phyloP scores from a whole-genome alignment of 1,140 invertebrate species.

The Drosophila mojavensis region DNA sequence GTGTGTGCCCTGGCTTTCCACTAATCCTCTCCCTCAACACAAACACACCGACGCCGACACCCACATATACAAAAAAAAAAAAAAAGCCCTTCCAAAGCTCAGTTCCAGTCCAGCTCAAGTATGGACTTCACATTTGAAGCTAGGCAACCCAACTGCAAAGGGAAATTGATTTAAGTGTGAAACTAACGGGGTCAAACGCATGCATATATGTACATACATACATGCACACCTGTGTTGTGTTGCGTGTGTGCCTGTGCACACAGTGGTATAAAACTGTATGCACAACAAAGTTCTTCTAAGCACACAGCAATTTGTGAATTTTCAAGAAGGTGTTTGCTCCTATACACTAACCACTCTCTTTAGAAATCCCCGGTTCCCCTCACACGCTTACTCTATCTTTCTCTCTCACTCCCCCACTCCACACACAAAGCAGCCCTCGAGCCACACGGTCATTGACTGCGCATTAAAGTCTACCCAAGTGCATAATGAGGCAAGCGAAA shows the following conservation, averaged over 20 bases:
- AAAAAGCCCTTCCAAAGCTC: conserved; percentile 1
- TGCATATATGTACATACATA: background rate
- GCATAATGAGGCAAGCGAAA: conserved; percentile 44
- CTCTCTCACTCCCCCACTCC: background rate
- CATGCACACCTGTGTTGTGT: background rate
- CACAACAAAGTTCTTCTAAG: background rate
- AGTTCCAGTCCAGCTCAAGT: conserved; percentile 3
- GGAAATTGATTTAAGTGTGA: conserved; percentile 50
- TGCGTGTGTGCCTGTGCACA: conserved; percentile 2
- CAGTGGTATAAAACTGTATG: background rate
- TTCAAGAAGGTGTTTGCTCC: conserved; percentile 19
- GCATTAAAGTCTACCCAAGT: conserved; percentile 33
- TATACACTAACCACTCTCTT: background rate
- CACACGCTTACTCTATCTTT: too few species aligned
- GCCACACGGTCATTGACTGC: conserved; percentile 47
- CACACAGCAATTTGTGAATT: conserved; percentile 26
- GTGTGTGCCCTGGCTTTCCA: background rate
- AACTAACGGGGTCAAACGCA: conserved; percentile 50
- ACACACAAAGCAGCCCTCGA: conserved; percentile 3
- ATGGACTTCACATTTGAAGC: conserved; percentile 39
- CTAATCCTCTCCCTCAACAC: background rate
- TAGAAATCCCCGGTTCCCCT: too few species aligned
- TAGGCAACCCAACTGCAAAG: conserved; percentile 32
- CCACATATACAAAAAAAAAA: background rate
- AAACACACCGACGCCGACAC: background rate